A percentile compares a stretch with the other conserved stretches of the same genome.
Conservation (phyloP, 1,140 invertebrate species). For the Apis florea region DNA sequence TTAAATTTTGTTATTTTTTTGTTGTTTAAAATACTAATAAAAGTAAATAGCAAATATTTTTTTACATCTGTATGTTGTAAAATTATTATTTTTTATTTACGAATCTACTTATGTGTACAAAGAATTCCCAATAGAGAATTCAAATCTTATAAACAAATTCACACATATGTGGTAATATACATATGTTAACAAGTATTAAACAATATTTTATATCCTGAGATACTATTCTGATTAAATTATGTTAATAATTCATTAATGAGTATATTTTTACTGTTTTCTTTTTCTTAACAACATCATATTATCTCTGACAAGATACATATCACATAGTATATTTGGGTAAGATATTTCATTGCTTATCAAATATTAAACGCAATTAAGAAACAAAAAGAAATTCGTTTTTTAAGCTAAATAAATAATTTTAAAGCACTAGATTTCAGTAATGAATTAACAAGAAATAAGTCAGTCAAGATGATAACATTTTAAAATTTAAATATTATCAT, state of each 20-base stretch:
- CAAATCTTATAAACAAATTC: slow-evolving; percentile 29
- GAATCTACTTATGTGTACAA: slow-evolving; percentile 15
- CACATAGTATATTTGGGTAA: slow-evolving; percentile 68
- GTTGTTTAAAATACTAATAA: not conserved
- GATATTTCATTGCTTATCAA: slow-evolving; percentile 43
- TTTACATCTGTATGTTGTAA: not conserved
- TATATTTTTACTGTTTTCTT: slow-evolving; percentile 50
- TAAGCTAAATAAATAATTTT: slow-evolving; percentile 45
- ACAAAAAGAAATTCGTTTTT: not conserved
- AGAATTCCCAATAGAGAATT: not conserved
- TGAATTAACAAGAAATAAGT: slow-evolving; percentile 24
- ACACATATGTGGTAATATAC: slow-evolving; percentile 14
- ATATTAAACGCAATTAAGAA: slow-evolving; percentile 21
- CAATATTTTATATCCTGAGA: slow-evolving; percentile 45
- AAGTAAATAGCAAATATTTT: not conserved
- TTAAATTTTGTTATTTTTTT: not conserved
- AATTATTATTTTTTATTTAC: slow-evolving; percentile 24
- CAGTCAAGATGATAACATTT: slow-evolving; percentile 38
- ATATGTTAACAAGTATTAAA: slow-evolving; percentile 32
- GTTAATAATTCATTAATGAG: slow-evolving; percentile 39
- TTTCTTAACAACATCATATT: slow-evolving; percentile 62
- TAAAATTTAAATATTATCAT: slow-evolving; percentile 22
- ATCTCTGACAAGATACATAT: slow-evolving; percentile 71
- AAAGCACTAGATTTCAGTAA: not conserved
- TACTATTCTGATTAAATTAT: slow-evolving; percentile 32